These are phyloP conservation scores for Scelioninae gen. 2 DNA, from an alignment of 2,888 invertebrate species.

Conservation along the genomic window DNA sequence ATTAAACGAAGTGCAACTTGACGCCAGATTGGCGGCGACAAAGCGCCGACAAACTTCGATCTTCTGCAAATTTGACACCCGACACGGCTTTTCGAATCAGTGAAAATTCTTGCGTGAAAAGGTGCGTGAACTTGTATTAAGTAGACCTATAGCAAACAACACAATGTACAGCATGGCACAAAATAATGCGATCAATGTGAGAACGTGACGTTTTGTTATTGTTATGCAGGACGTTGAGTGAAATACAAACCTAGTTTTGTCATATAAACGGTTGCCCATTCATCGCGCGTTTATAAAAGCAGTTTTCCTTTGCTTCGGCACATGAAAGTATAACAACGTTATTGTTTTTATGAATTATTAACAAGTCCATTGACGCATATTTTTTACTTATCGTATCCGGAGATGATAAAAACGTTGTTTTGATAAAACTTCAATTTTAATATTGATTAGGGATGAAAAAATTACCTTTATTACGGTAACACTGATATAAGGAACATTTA, in stretches of 20 bases:
- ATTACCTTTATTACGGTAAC: too few relatives aligned
- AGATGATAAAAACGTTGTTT: too few relatives aligned
- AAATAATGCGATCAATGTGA: constrained; percentile 59
- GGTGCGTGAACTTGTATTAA: constrained; percentile 50
- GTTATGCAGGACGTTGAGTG: constrained; percentile 29
- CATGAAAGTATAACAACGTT: not conserved
- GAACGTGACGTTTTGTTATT: constrained; percentile 54
- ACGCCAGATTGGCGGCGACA: constrained; percentile 72
- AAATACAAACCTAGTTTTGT: constrained; percentile 53
- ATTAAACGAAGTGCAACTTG: constrained; percentile 69
- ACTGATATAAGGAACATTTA: too few relatives aligned
- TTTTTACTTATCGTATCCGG: too few relatives aligned
- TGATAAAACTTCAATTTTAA: too few relatives aligned
- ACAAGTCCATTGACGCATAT: too few relatives aligned
- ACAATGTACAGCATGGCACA: constrained; percentile 40
- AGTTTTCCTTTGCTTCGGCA: constrained; percentile 12
- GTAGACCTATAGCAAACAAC: constrained; percentile 56
- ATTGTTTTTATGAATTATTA: constrained; percentile 17
- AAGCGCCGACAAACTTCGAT: constrained; percentile 72
- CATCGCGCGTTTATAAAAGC: constrained; percentile 12
- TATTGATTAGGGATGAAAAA: too few relatives aligned
- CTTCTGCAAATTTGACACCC: constrained; percentile 68
- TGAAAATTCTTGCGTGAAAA: constrained; percentile 60
- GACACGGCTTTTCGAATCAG: constrained; percentile 64
- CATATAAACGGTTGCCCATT: constrained; percentile 42